Conservation (phyloP, 1,140 invertebrate genomes). For the Sinella curviseta region DNA sequence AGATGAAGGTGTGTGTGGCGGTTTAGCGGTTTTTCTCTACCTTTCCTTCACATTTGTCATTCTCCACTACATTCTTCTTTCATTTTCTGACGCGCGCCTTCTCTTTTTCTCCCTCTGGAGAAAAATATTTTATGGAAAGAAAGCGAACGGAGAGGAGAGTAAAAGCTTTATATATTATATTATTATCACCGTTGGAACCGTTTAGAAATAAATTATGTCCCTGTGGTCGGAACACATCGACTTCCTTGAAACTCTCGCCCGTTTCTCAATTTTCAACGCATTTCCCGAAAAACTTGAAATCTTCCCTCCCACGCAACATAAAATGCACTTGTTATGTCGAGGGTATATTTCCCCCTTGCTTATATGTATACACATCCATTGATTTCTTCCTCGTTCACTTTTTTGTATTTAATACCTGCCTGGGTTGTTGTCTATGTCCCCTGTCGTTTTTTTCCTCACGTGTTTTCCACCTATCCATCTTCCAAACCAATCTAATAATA, state of each 20-base stretch:
- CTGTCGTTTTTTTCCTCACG: constrained; percentile 11
- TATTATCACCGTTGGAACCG: not conserved
- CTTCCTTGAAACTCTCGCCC: not conserved
- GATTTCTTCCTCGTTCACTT: not conserved
- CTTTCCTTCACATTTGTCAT: constrained; percentile 8
- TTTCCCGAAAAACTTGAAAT: not conserved
- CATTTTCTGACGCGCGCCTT: not conserved
- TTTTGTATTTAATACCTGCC: not conserved
- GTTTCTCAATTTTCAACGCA: not conserved
- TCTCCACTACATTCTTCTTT: not conserved
- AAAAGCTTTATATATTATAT: not conserved
- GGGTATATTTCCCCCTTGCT: not conserved
- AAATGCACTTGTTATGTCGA: not conserved
- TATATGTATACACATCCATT: not conserved
- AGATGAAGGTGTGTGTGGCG: not conserved
- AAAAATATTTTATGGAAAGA: not conserved
- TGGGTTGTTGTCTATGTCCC: not conserved
- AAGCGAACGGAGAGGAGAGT: not conserved
- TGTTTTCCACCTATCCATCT: constrained; percentile 22
- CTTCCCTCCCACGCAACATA: not conserved
- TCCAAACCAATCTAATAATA: not conserved
- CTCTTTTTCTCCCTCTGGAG: not conserved
- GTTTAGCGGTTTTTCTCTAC: not conserved
- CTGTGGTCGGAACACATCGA: not conserved
- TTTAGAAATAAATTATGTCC: not conserved